Conservation (phyloP, 2,797 vertebrate species). For the Xerus rutilus region DNA sequence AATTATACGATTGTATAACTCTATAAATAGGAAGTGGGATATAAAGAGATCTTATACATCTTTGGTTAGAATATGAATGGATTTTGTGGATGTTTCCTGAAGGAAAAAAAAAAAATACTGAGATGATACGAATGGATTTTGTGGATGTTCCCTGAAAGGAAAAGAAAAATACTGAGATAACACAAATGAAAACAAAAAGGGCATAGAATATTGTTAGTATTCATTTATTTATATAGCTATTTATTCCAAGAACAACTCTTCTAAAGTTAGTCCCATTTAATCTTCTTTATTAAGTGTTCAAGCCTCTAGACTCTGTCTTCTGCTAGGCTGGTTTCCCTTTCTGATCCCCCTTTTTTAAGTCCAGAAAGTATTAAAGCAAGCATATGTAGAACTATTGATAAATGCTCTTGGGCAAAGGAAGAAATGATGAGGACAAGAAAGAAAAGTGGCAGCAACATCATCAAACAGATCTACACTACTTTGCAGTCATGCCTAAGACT, state of each 20-base stretch:
- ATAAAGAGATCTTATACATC: neutral
- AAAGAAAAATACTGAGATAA: neutral
- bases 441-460: neutral
- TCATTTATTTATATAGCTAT: neutral
- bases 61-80: neutral
- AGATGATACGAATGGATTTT: neutral
- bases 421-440: constrained; percentile 19
- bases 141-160: neutral
- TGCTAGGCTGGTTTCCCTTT: neutral
- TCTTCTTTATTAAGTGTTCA: constrained; percentile 15
- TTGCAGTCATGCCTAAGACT: neutral
- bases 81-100: neutral
- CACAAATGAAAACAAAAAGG: constrained; percentile 42
- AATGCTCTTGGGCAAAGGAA: neutral
- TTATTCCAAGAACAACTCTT: constrained; percentile 40
- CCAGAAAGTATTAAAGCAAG: neutral
- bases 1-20: neutral
- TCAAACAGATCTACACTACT: neutral
- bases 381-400: neutral
- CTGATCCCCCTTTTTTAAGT: neutral
- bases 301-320: neutral
- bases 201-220: neutral
- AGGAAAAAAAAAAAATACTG: neutral
- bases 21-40: neutral
- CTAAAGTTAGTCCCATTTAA: neutral